Base-by-base conservation (phyloP, 2,797 vertebrate genomes). In the Mus spretus region DNA sequence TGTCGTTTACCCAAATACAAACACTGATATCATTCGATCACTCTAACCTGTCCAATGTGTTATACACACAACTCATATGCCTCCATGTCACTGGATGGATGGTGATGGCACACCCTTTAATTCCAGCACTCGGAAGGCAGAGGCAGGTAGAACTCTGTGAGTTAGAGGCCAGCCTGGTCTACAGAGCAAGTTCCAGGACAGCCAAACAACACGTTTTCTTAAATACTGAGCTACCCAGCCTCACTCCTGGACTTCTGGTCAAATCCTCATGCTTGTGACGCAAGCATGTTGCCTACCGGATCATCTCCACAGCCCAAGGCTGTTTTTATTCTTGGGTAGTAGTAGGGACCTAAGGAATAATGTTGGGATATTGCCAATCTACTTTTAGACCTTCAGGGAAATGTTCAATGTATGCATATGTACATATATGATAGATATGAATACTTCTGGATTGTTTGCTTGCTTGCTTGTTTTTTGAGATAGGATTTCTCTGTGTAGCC, bases 241-340 rank as follows among this genome's bases (percentile, higher is more conserved):
- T 44, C 83, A 67, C 19, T 67, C 28, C 83, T 67, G 28, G 31
- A 19, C 65, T 22, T 67, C 85, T 50, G 44, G 15, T 88, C 50
- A 88, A 88, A 28, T 3, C 28, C 19, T 67, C 83, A 50, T 8
- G 6, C 44, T 65, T 44, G 11, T 67, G 28, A 67, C 3, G 3
- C 61, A 67, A 67, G 6, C 28, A 84, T 65, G 17, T 34, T 50
- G 50, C 28, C 28, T 65, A 67, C 19, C 50, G 10, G 31, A 34
- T 11, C 10, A 1, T 13, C 17, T 14, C 61, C 11, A 1, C 1
- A 50, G 28, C 61, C 59, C 40, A 65, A 89, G 72, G 13, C 53
- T 84, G 40, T 34, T 59, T 88, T 91, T 86, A 91, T 75, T 96
- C 78, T 89, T 78, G 84, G 17, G 8, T 81, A 40, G 85, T 44